Percentiles rank a stretch among this genome's conserved stretches.
phyloP scores from a whole-genome alignment of 2,113 vertebrate species.

The Crypturellus undulatus region DNA sequence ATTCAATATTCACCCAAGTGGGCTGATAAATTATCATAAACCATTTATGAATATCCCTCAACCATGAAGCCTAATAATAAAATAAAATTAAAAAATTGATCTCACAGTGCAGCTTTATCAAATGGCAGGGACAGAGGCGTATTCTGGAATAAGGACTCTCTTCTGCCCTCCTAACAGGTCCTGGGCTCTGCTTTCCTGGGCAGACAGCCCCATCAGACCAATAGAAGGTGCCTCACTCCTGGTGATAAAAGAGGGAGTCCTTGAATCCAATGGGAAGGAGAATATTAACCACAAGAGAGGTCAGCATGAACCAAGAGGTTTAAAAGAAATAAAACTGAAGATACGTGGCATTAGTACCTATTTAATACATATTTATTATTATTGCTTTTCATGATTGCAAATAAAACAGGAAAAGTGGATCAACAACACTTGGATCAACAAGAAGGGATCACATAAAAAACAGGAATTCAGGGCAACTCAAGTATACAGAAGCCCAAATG shows the following conservation, averaged over 20 bases:
- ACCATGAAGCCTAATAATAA: conserved; percentile 73
- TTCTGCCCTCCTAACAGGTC: neutral
- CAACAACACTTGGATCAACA: accelerated
- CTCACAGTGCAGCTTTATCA: conserved; percentile 28
- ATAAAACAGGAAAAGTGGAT: neutral
- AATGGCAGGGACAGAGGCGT: neutral
- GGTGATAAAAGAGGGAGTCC: neutral
- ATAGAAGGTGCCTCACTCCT: neutral
- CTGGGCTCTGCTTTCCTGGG: neutral
- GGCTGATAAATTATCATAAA: conserved; percentile 77
- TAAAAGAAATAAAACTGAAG: neutral
- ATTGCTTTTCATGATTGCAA: neutral
- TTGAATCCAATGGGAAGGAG: neutral
- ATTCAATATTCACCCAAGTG: conserved; percentile 77
- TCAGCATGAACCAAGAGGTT: neutral
- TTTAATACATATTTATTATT: neutral
- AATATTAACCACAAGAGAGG: neutral
- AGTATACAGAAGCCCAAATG: neutral
- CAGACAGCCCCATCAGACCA: neutral
- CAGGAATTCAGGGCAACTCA: neutral
- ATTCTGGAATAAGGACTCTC: neutral
- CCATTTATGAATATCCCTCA: conserved; percentile 77
- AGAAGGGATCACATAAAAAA: neutral
- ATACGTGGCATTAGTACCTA: accelerated
- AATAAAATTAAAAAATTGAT: conserved; percentile 65